Evolutionary conservation across 2,113 vertebrate species (phyloP), one percentile per base, ranked within the genome.

Genomic region (Nansenia antarctica): DNA sequence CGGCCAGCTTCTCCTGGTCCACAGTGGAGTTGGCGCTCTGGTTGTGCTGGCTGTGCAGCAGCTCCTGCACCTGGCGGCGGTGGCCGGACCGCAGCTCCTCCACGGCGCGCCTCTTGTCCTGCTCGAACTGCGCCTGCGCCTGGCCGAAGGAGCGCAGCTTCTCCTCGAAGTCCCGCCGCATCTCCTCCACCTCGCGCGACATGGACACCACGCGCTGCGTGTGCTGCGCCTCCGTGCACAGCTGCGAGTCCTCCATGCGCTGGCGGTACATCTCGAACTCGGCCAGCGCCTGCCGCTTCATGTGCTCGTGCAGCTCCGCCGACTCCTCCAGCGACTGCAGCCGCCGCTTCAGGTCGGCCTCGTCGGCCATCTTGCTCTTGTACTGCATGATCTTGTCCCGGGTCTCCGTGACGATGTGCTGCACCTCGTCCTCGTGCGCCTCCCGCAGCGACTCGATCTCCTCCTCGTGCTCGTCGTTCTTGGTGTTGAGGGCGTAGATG

Each of bases 401-500:
- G 60, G 97, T 99, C 88, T 99, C 98, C 22, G 93, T 94, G 84
- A 98, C 92, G 37, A 98, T 95, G 88, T 98, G 96, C 31, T 98
- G 95, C 67, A 99, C 94, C 93, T 99, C 97, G 72, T 99, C 97
- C 83, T 97, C 95, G 0, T 99, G 97, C 32, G 94, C 94, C 79
- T 99, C 97, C 74, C 93, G 98, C 76, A 99, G 92, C 15, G 96
- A 94, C 82, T 98, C 94, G 15, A 99, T 93, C 54, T 95, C 94
- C 69, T 95, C 95, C 84, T 99, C 96, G 1, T 99, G 97, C 59
- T 99, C 96, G 70, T 99, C 97, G 32, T 98, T 99, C 86, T 97
- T 99, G 70, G 97, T 99, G 87, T 99, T 99, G 82, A 99, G 93
- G 62, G 97, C 96, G 77, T 99, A 99, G 85, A 99, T 98, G 9